These are phyloP conservation scores for Chitala chitala DNA, from an alignment of 2,113 vertebrate species.

Conservation along the genomic window DNA sequence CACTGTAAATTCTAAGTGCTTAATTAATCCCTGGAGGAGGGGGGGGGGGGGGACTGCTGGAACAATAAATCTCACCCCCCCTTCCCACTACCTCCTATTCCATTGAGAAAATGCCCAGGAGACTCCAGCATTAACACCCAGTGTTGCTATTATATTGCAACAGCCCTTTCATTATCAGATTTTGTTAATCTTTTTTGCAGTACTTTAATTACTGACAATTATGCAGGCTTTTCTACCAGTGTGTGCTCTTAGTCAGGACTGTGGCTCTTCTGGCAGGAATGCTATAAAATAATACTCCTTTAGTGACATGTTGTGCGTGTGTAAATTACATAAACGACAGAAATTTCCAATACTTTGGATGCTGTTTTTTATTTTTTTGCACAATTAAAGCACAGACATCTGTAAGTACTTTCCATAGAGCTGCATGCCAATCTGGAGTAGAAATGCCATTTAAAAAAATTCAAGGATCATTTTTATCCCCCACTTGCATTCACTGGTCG, in stretches of 20 bases:
- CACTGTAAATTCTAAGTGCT: too few relatives aligned
- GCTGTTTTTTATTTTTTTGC: constrained; percentile 58
- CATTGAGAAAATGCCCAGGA: too few relatives aligned
- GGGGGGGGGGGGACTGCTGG: too few relatives aligned
- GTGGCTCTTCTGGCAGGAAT: not conserved
- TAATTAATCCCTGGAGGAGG: too few relatives aligned
- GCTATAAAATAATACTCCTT: constrained; percentile 35
- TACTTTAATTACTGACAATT: not conserved
- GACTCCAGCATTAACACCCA: not conserved
- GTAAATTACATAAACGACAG: constrained; percentile 78
- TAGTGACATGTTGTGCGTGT: constrained; percentile 49
- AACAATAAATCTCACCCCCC: too few relatives aligned
- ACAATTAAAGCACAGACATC: constrained; percentile 65
- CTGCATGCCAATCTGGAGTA: constrained; percentile 55
- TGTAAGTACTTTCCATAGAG: constrained; percentile 58
- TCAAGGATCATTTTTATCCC: constrained; percentile 45
- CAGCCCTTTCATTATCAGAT: not conserved
- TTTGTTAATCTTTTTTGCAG: not conserved
- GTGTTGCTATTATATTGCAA: not conserved
- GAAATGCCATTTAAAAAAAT: constrained; percentile 44
- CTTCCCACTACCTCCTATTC: too few relatives aligned
- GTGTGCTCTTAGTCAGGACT: not conserved
- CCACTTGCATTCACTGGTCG: constrained; percentile 56
- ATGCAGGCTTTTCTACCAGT: too few relatives aligned
- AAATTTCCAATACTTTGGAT: constrained; percentile 60